Evolutionary conservation across 1,140 invertebrate species (phyloP).

Genomic region (Rhyacophila brunnea): DNA sequence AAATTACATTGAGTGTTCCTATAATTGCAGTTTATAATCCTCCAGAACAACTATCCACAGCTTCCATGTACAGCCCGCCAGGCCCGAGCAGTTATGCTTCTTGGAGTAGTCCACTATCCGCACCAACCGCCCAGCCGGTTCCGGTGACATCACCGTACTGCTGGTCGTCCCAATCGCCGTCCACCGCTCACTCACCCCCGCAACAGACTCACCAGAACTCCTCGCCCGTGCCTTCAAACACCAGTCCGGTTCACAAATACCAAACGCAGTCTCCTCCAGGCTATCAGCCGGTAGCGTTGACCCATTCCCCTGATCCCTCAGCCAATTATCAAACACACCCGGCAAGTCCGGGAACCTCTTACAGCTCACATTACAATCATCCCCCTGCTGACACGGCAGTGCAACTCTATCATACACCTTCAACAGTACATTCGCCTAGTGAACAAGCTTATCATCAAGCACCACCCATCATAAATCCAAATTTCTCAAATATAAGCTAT

Average conservation of each 20-base stretch:
- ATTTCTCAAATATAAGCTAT: slow-evolving; percentile 28
- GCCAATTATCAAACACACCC: slow-evolving; percentile 36
- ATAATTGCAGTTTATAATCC: slow-evolving; percentile 48
- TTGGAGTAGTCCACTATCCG: slow-evolving; percentile 18
- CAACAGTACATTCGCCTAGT: slow-evolving; percentile 22
- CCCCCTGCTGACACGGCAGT: neutral
- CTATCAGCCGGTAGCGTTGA: slow-evolving; percentile 37
- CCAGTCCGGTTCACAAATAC: slow-evolving; percentile 36
- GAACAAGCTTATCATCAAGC: slow-evolving; percentile 30
- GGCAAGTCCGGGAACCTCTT: slow-evolving; percentile 15
- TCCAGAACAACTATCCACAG: slow-evolving; percentile 43
- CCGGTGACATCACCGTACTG: slow-evolving; percentile 41
- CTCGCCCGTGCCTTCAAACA: slow-evolving; percentile 39
- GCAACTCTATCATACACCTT: slow-evolving; percentile 5
- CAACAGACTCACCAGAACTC: slow-evolving; percentile 46
- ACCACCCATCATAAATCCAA: slow-evolving; percentile 18
- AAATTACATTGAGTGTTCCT: too few species aligned
- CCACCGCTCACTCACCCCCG: slow-evolving; percentile 44
- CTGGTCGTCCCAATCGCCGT: slow-evolving; percentile 42
- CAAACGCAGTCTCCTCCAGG: slow-evolving; percentile 20
- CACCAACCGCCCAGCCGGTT: slow-evolving; percentile 13
- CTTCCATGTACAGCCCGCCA: slow-evolving; percentile 41
- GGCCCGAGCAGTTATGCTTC: slow-evolving; percentile 28
- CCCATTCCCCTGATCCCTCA: slow-evolving; percentile 46
- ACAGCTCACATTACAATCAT: slow-evolving; percentile 12